A percentile compares a stretch with the other conserved stretches of the same genome.
Evolutionary conservation across 2,113 vertebrate species (phyloP).

Genomic region (Bothrops jararaca): DNA sequence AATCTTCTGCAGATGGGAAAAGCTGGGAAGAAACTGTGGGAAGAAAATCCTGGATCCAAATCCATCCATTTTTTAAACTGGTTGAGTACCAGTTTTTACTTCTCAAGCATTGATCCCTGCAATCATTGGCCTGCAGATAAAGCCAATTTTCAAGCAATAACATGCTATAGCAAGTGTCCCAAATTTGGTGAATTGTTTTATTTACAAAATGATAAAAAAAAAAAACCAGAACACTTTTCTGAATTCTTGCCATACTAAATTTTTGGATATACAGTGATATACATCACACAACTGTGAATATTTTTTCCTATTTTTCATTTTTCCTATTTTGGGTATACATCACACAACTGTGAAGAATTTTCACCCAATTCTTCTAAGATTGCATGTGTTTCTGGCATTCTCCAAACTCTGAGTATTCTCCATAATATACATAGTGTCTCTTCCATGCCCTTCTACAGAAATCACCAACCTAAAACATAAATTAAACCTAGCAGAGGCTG

Average conservation of each 20-base stretch:
- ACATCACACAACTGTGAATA: neutral
- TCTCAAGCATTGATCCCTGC: neutral
- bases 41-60: neutral
- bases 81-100: too few species aligned
- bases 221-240: neutral
- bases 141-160: neutral
- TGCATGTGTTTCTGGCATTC: neutral
- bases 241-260: neutral
- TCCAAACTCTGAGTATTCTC: neutral
- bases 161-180: neutral
- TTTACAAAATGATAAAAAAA: neutral
- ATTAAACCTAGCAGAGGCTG: too few species aligned
- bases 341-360: neutral
- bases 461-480: too few species aligned
- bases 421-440: neutral
- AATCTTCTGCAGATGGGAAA: neutral
- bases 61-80: neutral
- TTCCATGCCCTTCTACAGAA: neutral
- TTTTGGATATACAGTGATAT: neutral
- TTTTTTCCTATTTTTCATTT: neutral
- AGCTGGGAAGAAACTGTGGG: neutral
- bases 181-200: neutral
- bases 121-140: neutral
- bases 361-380: neutral
- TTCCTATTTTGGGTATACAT: neutral